These are phyloP conservation scores for Plecturocebus donacophilus DNA, from an alignment of 2,113 vertebrate species.

Conservation along the genomic window DNA sequence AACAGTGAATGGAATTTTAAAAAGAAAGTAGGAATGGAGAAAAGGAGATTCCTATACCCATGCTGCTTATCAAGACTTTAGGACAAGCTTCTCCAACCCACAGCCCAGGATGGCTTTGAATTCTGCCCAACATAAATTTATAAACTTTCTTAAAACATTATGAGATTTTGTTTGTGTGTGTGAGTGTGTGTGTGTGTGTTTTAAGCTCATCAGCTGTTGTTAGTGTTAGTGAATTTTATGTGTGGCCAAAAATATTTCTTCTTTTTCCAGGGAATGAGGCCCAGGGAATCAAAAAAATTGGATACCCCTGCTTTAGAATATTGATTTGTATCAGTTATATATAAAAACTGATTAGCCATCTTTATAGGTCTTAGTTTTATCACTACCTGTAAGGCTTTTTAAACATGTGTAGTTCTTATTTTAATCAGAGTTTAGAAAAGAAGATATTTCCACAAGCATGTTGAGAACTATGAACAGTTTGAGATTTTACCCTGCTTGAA, in stretches of 20 bases:
- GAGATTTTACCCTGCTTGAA: neutral
- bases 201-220: too few species aligned
- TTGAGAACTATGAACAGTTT: neutral
- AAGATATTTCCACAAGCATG: neutral
- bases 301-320: neutral
- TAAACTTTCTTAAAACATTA: too few species aligned
- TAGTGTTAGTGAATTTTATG: too few species aligned
- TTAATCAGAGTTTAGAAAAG: neutral
- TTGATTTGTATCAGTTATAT: neutral
- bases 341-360: neutral
- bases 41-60: neutral
- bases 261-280: too few species aligned
- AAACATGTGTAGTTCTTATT: neutral
- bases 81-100: neutral
- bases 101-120: too few species aligned
- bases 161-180: too few species aligned
- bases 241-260: too few species aligned
- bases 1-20: neutral
- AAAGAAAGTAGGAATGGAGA: neutral
- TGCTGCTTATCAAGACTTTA: neutral
- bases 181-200: too few species aligned
- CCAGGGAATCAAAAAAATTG: too few species aligned
- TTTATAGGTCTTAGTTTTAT: neutral
- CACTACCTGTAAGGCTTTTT: neutral
- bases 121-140: too few species aligned